These are phyloP conservation scores for Protomyctophum bolini DNA, from an alignment of 2,113 vertebrate genomes.

Conservation along the genomic window DNA sequence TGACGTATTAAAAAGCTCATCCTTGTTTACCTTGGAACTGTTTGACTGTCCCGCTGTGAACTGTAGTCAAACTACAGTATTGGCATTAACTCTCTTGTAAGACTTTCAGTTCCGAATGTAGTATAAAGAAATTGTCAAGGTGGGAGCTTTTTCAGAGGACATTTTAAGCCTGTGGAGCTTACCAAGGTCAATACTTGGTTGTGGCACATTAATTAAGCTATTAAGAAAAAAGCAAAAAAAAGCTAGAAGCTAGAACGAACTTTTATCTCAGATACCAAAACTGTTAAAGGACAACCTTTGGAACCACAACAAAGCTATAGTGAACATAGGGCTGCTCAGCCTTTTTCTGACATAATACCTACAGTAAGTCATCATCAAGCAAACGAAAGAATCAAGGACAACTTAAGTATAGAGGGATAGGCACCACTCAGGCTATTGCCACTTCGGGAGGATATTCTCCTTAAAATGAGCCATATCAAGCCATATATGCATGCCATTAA, in stretches of 20 bases:
- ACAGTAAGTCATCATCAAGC: too few species aligned
- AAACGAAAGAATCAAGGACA: too few species aligned
- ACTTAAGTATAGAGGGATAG: too few species aligned
- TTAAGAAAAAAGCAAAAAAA: slow-evolving; percentile 4
- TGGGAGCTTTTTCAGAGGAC: slow-evolving; percentile 18
- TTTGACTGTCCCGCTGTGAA: slow-evolving; percentile 21
- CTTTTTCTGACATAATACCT: too few species aligned
- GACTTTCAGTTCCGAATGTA: background rate
- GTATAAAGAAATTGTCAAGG: background rate
- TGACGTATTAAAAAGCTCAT: slow-evolving; percentile 30
- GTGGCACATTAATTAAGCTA: slow-evolving; percentile 28
- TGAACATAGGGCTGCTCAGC: too few species aligned
- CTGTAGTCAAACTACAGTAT: slow-evolving; percentile 15
- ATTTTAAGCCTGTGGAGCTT: slow-evolving; percentile 26
- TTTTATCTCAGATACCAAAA: slow-evolving; percentile 12
- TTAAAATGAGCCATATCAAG: too few species aligned
- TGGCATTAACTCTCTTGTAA: slow-evolving; percentile 10
- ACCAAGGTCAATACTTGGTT: slow-evolving; percentile 43
- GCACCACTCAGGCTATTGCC: too few species aligned
- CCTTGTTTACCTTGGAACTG: background rate
- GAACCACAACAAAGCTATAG: too few species aligned
- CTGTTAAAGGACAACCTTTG: background rate
- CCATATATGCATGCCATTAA: too few species aligned
- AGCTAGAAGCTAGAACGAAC: background rate
- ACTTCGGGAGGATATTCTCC: too few species aligned